A percentile compares a stretch with the other conserved stretches of the same genome.
phyloP scores from a whole-genome alignment of 2,797 vertebrate species.

The Sebastes diploproa region DNA sequence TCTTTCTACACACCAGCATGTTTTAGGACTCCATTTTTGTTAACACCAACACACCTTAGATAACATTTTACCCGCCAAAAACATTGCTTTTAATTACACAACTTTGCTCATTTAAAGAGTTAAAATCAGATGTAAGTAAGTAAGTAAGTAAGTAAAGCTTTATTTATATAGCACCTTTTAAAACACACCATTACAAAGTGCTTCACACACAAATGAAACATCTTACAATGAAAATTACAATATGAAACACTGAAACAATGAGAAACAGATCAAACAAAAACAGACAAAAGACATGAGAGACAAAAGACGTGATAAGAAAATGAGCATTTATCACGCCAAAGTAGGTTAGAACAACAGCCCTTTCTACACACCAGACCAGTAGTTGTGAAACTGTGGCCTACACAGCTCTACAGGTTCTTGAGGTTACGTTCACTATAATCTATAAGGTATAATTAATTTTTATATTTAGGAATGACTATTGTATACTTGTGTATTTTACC shows the following conservation, averaged over 20 bases:
- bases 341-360: no score
- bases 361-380: not conserved
- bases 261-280: no score
- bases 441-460: accelerated
- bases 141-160: no score
- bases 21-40: constrained; percentile 50
- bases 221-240: no score
- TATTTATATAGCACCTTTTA: no score
- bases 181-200: no score
- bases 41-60: constrained; percentile 9
- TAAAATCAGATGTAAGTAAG: not conserved
- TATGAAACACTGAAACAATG: no score
- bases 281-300: no score
- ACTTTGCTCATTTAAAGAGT: not conserved
- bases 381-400: not conserved
- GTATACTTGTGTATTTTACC: not conserved
- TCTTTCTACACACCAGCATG: no score
- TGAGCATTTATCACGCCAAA: no score
- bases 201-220: no score
- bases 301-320: no score
- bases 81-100: not conserved
- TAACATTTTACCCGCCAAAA: not conserved
- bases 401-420: not conserved
- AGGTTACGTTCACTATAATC: not conserved
- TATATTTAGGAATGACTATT: not conserved